Percentiles rank a stretch among this genome's conserved stretches.
Evolutionary conservation across 2,797 vertebrate species (phyloP).

Genomic region (Cossypha polioptera): DNA sequence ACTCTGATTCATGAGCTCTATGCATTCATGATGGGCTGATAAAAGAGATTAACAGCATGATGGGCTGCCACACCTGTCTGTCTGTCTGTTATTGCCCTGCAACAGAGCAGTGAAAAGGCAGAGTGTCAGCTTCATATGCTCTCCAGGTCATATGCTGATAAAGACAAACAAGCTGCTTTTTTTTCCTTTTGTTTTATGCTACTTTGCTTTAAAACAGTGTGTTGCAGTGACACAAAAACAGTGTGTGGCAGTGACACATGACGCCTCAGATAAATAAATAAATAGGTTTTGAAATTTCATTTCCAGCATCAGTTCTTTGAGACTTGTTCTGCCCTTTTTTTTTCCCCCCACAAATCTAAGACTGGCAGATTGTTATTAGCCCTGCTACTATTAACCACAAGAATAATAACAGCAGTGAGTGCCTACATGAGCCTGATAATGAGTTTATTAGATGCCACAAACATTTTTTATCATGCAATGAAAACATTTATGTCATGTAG

Average conservation of each 20-base stretch:
- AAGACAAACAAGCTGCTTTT: not conserved
- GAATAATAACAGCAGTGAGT: not conserved
- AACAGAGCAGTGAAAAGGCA: not conserved
- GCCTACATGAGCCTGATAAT: not conserved
- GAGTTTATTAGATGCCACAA: not conserved
- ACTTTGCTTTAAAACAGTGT: not conserved
- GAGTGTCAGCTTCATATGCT: not conserved
- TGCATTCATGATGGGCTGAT: not conserved
- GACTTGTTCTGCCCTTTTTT: not conserved
- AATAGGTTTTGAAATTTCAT: not conserved
- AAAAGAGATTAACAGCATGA: not conserved
- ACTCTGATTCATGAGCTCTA: conserved; percentile 7
- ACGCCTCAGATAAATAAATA: not conserved
- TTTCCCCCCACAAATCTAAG: not conserved
- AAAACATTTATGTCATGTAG: not conserved
- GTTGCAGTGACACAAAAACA: not conserved
- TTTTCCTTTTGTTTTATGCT: not conserved
- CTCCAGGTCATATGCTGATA: not conserved
- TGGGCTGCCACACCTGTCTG: conserved; percentile 19
- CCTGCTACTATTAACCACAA: not conserved
- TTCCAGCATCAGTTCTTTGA: not conserved
- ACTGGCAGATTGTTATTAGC: not conserved
- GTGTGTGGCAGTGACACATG: not conserved
- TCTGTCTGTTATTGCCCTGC: not conserved
- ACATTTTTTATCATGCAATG: not conserved